Percentiles rank a stretch among this genome's conserved stretches.
phyloP scores from a whole-genome alignment of 1,140 invertebrate genomes.

The Bombus cullumanus region DNA sequence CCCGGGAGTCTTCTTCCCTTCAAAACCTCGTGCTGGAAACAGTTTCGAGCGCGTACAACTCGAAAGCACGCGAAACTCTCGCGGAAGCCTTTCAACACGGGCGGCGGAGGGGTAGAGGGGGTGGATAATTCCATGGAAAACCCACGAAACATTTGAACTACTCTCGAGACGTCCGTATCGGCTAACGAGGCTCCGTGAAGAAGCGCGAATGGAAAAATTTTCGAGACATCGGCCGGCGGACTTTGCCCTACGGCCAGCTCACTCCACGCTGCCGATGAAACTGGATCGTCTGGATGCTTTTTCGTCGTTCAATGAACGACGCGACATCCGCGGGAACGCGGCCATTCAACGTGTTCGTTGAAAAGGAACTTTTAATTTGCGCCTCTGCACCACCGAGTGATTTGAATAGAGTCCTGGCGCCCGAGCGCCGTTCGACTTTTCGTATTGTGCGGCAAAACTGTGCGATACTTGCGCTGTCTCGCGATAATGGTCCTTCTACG shows the following conservation, averaged over 20 bases:
- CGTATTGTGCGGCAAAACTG: background rate
- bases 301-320: constrained; percentile 24
- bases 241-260: background rate
- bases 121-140: background rate
- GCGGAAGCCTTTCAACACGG: background rate
- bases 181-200: constrained; percentile 43
- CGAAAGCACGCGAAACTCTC: constrained; percentile 4
- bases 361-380: constrained; percentile 48
- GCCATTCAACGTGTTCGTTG: background rate
- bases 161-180: constrained; percentile 50
- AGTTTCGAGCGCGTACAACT: background rate
- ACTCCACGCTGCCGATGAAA: constrained; percentile 11
- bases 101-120: background rate
- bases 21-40: background rate
- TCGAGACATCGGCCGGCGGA: constrained; percentile 26
- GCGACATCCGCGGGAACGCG: background rate
- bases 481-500: background rate
- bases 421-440: constrained; percentile 1
- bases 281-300: constrained; percentile 25
- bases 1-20: background rate
- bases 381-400: background rate
- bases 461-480: too few relatives aligned
- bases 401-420: background rate
- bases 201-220: constrained; percentile 38
- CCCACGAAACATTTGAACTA: constrained; percentile 45